Percentiles rank a stretch among this genome's conserved stretches.
Evolutionary conservation across 2,113 vertebrate genomes (phyloP).

Genomic region (Gobiocypris rarus): DNA sequence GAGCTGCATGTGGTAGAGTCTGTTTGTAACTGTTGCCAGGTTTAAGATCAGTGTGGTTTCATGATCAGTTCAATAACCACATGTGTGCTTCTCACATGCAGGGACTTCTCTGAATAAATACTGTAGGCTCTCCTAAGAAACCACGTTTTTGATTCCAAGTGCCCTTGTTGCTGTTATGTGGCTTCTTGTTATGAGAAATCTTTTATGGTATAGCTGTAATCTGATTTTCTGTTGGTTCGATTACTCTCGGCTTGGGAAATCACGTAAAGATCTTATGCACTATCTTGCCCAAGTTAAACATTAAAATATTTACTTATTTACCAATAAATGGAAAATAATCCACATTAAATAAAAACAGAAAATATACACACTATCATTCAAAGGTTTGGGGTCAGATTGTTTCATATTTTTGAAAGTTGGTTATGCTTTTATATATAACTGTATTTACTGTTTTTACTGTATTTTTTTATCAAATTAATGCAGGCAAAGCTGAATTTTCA

Average conservation of each 20-base stretch:
- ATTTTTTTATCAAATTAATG: too few species aligned
- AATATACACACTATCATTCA: background rate
- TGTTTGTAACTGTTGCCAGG: constrained; percentile 34
- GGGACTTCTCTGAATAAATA: constrained; percentile 22
- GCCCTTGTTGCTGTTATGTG: constrained; percentile 1
- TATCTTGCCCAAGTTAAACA: background rate
- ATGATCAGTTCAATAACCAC: constrained; percentile 33
- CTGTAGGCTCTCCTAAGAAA: constrained; percentile 27
- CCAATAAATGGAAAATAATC: background rate
- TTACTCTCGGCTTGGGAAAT: background rate
- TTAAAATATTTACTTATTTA: background rate
- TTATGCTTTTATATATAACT: background rate
- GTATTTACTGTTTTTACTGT: too few species aligned
- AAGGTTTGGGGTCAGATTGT: background rate
- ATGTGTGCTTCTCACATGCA: constrained; percentile 32
- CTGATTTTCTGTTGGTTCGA: constrained; percentile 17
- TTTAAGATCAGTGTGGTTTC: constrained; percentile 28
- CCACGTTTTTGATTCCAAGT: constrained; percentile 27
- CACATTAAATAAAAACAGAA: background rate
- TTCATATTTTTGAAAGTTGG: too few species aligned
- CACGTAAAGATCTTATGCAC: constrained; percentile 15
- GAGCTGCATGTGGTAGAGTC: constrained; percentile 41
- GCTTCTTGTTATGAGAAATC: constrained; percentile 26
- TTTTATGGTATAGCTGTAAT: constrained; percentile 19
- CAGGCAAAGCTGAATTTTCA: background rate